Evolutionary conservation across 2,797 vertebrate genomes (phyloP).

Genomic region (Aselliscus stoliczkanus): DNA sequence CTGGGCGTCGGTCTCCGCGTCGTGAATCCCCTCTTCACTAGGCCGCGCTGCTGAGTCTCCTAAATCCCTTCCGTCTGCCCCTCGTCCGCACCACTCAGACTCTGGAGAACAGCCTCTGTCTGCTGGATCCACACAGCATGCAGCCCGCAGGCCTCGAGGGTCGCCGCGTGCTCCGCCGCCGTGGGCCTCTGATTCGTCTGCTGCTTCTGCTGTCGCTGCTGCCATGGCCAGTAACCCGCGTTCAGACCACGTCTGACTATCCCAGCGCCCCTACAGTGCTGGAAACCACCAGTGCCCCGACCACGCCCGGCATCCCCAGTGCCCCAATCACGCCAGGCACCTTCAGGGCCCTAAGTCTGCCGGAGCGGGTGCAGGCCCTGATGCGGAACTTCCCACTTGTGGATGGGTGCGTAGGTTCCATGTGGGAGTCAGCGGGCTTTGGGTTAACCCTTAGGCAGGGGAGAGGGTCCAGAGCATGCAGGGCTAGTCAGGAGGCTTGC

Average conservation of each 20-base stretch:
- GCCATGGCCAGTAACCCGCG: neutral
- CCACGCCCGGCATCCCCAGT: rapidly evolving
- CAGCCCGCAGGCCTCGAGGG: neutral
- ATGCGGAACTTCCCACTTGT: conserved; percentile 88
- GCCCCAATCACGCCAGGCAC: neutral
- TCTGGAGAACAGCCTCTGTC: neutral
- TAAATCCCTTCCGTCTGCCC: neutral
- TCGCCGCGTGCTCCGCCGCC: neutral
- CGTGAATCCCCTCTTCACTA: neutral
- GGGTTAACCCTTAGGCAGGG: no score
- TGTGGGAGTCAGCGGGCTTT: neutral
- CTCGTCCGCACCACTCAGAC: neutral
- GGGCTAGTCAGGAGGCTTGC: neutral
- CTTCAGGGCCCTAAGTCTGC: neutral
- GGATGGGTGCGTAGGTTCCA: conserved; percentile 85
- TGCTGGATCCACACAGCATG: neutral
- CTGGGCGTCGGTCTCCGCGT: neutral
- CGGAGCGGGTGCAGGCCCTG: conserved; percentile 74
- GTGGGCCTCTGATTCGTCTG: neutral
- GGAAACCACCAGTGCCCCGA: neutral
- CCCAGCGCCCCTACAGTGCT: neutral
- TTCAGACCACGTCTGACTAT: neutral
- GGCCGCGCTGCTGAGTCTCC: neutral
- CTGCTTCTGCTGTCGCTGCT: neutral
- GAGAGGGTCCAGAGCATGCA: neutral